Percentiles rank a stretch among this genome's conserved stretches.
Conservation (phyloP, 2,797 vertebrate species). For the Echiichthys vipera region DNA sequence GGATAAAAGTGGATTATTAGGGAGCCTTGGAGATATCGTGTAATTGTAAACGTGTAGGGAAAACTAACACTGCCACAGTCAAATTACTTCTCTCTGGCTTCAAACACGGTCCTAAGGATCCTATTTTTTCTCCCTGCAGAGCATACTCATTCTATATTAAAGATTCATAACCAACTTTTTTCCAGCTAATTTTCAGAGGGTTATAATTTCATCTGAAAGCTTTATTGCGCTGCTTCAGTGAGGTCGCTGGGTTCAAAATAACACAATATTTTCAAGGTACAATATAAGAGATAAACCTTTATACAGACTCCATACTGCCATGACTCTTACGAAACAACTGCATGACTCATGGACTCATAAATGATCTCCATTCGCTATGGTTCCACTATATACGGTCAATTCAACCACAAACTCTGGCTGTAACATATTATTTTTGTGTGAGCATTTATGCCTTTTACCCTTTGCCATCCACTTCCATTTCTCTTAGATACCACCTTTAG, state of each 20-base stretch:
- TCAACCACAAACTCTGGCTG: conserved; percentile 4
- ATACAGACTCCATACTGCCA: background rate
- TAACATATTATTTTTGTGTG: background rate
- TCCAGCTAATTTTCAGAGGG: conserved; percentile 50
- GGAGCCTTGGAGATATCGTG: conserved; percentile 40
- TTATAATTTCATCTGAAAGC: conserved; percentile 59
- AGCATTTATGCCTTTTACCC: conserved; percentile 6
- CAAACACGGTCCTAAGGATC: conserved; percentile 29
- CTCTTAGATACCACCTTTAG: conserved; percentile 14
- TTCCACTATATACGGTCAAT: conserved; percentile 12
- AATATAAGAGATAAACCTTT: conserved; percentile 33
- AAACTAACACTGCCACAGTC: conserved; percentile 26
- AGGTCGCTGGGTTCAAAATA: conserved; percentile 50
- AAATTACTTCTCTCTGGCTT: conserved; percentile 53
- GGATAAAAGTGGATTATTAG: conserved; percentile 52
- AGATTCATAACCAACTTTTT: conserved; percentile 47
- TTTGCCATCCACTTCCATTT: conserved; percentile 30
- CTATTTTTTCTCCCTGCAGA: conserved; percentile 40
- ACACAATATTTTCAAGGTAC: conserved; percentile 45
- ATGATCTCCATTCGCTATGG: conserved; percentile 12
- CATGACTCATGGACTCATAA: conserved; percentile 25
- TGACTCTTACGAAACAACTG: conserved; percentile 26
- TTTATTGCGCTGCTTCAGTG: conserved; percentile 43
- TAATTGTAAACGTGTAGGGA: conserved; percentile 36
- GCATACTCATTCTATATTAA: conserved; percentile 56